Percentiles rank a stretch among this genome's conserved stretches.
phyloP scores from a whole-genome alignment of 1,140 invertebrate genomes.

The Papilio xuthus region DNA sequence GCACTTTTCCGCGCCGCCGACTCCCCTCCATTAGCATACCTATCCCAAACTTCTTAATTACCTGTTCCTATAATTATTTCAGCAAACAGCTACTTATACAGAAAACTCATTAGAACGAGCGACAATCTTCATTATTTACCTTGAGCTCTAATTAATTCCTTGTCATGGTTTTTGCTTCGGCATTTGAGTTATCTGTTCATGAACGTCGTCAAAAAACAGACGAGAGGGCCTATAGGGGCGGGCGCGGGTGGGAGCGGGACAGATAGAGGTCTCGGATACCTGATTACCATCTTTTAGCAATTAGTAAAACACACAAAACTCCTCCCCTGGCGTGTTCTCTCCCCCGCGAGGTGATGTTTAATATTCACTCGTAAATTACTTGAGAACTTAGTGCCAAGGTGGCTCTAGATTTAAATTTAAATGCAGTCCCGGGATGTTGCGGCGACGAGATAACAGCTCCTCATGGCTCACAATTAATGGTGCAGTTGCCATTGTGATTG shows the following conservation, averaged over 20 bases:
- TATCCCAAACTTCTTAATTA: conserved; percentile 70
- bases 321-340: conserved; percentile 78
- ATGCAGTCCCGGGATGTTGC: conserved; percentile 57
- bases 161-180: conserved; percentile 81
- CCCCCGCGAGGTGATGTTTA: conserved; percentile 80
- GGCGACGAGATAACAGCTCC: conserved; percentile 27
- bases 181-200: conserved; percentile 75
- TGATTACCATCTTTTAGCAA: conserved; percentile 83
- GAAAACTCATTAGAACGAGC: conserved; percentile 78
- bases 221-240: conserved; percentile 49
- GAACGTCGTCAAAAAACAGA: conserved; percentile 47
- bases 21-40: conserved; percentile 54
- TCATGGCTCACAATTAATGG: conserved; percentile 55
- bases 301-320: conserved; percentile 83
- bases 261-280: conserved; percentile 63
- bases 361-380: conserved; percentile 80
- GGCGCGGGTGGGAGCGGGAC: conserved; percentile 51
- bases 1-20: conserved; percentile 54
- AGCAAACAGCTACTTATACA: conserved; percentile 62
- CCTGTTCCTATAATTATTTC: conserved; percentile 75
- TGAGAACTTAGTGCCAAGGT: conserved; percentile 78
- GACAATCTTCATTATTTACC: conserved; percentile 81
- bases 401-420: conserved; percentile 73
- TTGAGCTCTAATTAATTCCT: conserved; percentile 81
- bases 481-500: conserved; percentile 25